Evolutionary conservation across 2,797 vertebrate genomes (phyloP).

Genomic region (Dendrocincla fuliginosa): DNA sequence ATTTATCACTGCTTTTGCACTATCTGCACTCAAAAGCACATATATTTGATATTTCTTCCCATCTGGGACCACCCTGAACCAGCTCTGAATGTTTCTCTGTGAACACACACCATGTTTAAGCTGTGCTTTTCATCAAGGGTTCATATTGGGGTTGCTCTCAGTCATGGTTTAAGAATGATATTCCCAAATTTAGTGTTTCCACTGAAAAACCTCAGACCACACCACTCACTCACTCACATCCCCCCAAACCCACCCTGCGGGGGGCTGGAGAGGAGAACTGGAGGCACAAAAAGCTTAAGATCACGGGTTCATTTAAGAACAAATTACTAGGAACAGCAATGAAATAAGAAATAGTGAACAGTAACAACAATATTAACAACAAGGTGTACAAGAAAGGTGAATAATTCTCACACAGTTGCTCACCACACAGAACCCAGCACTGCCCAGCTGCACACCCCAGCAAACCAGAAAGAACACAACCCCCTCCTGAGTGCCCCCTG

Average conservation of each 20-base stretch:
- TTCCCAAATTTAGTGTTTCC: background rate
- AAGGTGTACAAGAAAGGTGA: background rate
- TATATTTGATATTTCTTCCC: background rate
- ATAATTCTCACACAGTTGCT: background rate
- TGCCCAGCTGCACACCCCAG: background rate
- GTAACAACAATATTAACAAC: background rate
- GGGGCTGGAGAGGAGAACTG: background rate
- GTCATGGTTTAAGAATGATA: background rate
- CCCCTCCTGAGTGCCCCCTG: background rate
- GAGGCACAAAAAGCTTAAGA: background rate
- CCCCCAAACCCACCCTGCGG: no score
- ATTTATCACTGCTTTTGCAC: background rate
- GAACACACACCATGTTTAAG: background rate
- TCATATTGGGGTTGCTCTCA: background rate
- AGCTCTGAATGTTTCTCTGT: background rate
- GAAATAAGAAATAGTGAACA: background rate
- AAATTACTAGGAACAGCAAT: background rate
- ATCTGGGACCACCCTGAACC: background rate
- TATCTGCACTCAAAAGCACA: background rate
- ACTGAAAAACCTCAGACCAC: background rate
- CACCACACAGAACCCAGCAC: background rate
- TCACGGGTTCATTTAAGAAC: background rate
- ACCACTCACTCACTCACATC: background rate
- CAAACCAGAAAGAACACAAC: background rate
- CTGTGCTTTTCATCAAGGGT: background rate